Evolutionary conservation across 1,140 invertebrate genomes (phyloP), one percentile per base, ranked within the genome.

Genomic region (Zaprionus kolodkinae): DNA sequence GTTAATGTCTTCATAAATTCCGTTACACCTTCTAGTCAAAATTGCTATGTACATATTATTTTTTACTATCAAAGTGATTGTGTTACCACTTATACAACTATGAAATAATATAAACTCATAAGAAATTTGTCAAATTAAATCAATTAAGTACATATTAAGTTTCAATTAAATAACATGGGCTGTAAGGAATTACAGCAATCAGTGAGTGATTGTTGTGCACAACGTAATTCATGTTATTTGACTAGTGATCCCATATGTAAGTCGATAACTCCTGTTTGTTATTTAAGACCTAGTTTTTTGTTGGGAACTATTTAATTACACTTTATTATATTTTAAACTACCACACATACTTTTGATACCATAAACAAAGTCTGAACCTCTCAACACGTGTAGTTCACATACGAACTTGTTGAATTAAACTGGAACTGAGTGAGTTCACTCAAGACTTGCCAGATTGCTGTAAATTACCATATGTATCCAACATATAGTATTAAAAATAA

Each of bases 301-400:
- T 12, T 52, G 2, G 12, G 10, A 25, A 50, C 3, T 27, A 27
- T 52, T 52, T 6, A 52, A 12, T 52, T 27, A 12, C 10, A 27
- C 13, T 52, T 13, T 52, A 54, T 62, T n/a, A 54, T 27, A 13
- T 27, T 64, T 38, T 54, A 40, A n/a, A 13, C 17, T 33, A 38
- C 50, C 3, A 15, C 61, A 30, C 45, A 54, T 35, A 64, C 33
- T 30, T 38, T 54, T 54, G 35, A 35, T 54, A 13, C 12, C 36
- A 64, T 54, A 50, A 52, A 63, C 33, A 36, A 61, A 45, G 21
- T 48, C 71, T 36, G 38, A 50, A 48, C 66, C n/a, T 43, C 21
- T 62, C 65, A 74, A 36, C 72, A 74, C 66, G 66, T 74, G 72
- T 70, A 73, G 71, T 69, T 73, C 71, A 55, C 2, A 11, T 4